Evolutionary conservation across 2,888 invertebrate genomes (phyloP).

Genomic region (Petrolisthes manimaculis): DNA sequence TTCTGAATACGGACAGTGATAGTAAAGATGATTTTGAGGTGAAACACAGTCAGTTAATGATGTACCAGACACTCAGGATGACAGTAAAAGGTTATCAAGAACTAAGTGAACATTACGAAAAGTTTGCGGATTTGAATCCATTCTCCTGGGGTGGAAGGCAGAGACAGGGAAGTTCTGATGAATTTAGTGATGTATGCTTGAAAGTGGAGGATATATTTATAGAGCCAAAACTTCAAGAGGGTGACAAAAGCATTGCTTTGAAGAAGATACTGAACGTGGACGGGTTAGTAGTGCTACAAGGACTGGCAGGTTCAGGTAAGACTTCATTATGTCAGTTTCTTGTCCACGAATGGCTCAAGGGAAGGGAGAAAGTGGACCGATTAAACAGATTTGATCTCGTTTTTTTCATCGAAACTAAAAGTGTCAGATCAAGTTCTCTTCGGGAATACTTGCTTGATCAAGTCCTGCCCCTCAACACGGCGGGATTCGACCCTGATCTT

Average conservation of each 20-base stretch:
- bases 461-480: constrained; percentile 23
- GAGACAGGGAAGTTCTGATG: background rate
- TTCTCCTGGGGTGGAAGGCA: constrained; percentile 19
- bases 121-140: constrained; percentile 31
- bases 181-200: background rate
- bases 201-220: constrained; percentile 35
- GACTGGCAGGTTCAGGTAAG: constrained; percentile 49
- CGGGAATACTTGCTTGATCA: constrained; percentile 38
- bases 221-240: constrained; percentile 15
- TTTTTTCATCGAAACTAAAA: constrained; percentile 25
- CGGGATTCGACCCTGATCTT: constrained; percentile 25
- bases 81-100: constrained; percentile 23
- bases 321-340: constrained; percentile 39
- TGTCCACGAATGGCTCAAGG: constrained; percentile 28
- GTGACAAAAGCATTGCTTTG: constrained; percentile 16
- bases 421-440: constrained; percentile 33
- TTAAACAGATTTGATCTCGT: constrained; percentile 25
- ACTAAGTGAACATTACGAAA: constrained; percentile 26
- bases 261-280: constrained; percentile 2
- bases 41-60: background rate
- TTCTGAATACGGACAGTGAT: background rate
- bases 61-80: constrained; percentile 12
- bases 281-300: constrained; percentile 22
- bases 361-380: background rate
- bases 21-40: background rate